Evolutionary conservation across 2,797 vertebrate species (phyloP), one percentile per base, ranked within the genome.

Genomic region (Platalea minor): DNA sequence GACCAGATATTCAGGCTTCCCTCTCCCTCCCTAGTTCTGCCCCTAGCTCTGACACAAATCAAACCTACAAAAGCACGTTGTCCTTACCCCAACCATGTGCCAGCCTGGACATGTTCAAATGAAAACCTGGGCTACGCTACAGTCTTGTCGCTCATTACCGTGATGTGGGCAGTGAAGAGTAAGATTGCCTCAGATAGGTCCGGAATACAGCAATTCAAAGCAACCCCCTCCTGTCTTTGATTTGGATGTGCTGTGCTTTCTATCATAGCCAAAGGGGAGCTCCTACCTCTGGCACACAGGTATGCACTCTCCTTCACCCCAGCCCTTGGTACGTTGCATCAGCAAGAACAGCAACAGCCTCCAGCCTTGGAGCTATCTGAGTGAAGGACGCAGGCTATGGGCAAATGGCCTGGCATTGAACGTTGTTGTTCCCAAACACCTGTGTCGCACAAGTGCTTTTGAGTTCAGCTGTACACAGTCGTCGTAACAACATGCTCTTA

Each of bases 231-330:
- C 65, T 23, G 46, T 83, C 91, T 96, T 96, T 93, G 77, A 96
- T 97, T 95, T 88, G 91, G 69, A 88, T 57, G 37, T 76, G 88
- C 79, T 74, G 70, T 70, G 85, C 89, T 91, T 89, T 95, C 93
- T 77, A 63, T 70, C 80, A 50, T 63, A 96, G 97, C 97, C 94
- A 91, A 96, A 94, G 94, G 95, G 93, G 89, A 97, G 76, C 87
- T 97, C 89, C 93, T 96, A 86, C 95, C 93, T 96, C 92, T 95
- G 88, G 91, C 96, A 97, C 82, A 88, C 69, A 89, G 93, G 76
- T 88, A 91, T 91, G 93, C 88, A 94, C 95, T 96, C 83, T 93
- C 75, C 90, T 94, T 95, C 92, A 91, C 88, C 95, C 85, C 96
- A 80, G 70, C 73, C 72, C 80, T 93, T 21, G 26, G 51, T 19